Conservation (phyloP, 2,797 vertebrate species). For the Pangasius larnaudii region DNA sequence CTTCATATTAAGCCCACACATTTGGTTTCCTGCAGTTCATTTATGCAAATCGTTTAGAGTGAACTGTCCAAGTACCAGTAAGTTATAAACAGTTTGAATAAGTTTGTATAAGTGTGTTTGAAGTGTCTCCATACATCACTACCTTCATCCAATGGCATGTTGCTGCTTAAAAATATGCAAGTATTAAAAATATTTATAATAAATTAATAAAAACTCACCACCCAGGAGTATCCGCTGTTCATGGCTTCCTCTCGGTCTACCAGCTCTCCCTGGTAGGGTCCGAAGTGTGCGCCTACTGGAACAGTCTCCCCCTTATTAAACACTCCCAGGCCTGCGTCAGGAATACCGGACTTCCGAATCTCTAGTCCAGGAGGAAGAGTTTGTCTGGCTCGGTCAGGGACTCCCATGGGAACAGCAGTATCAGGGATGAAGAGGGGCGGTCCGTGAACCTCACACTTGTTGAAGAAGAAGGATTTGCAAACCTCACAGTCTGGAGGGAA, state of each 20-base stretch:
- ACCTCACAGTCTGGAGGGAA: too few species aligned
- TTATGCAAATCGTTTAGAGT: too few species aligned
- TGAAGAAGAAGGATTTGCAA: too few species aligned
- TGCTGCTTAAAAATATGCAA: neutral
- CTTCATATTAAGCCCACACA: too few species aligned
- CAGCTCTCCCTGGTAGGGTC: neutral
- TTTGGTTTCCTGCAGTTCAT: too few species aligned
- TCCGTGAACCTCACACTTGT: conserved; percentile 38
- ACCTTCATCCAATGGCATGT: neutral
- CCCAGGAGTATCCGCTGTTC: conserved; percentile 11
- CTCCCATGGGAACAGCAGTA: conserved; percentile 45
- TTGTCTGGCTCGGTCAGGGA: conserved; percentile 56
- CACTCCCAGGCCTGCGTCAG: conserved; percentile 68
- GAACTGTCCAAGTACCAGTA: too few species aligned
- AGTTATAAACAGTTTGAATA: too few species aligned
- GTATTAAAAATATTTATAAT: neutral
- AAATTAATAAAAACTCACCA: neutral
- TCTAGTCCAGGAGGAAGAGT: conserved; percentile 66
- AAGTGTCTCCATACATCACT: neutral
- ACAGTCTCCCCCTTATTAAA: conserved; percentile 29
- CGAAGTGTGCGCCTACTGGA: too few species aligned
- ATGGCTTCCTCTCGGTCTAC: neutral
- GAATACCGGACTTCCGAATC: conserved; percentile 63
- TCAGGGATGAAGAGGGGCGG: conserved; percentile 62
- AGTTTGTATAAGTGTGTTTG: too few species aligned